Evolutionary conservation across 2,113 vertebrate species (phyloP), one percentile per base, ranked within the genome.

Genomic region (Redunca redunca): DNA sequence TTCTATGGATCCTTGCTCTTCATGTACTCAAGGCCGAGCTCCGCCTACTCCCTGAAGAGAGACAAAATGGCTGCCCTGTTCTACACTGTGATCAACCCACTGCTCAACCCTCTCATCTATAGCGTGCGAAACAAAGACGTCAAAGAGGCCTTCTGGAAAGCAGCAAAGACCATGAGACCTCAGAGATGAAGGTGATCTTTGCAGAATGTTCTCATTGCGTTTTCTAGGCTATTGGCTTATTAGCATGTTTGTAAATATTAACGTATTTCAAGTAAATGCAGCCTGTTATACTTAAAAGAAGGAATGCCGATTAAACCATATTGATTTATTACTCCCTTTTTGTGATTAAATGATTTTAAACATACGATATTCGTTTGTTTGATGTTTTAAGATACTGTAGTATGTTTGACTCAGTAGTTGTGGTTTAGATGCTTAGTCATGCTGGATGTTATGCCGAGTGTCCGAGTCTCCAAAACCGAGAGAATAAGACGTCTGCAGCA

Each of bases 1-100:
- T 98, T 96, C 67, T 98, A 98, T 0, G 84, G 98, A 4, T 98
- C 98, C 4, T 46, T 98, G 57, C 90, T 98, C 21, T 98, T 98
- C 78, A 98, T 97, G 91, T 98, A 98, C 2, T 67, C 97, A 48
- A 43, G 26, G 23, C 98, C 97, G 3, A 98, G 97, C 12, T 98
- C 98, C 86, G 89, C 71, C 28, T 98, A 97, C 7, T 33, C 97
- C 5, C 33, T 98, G 48, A 46, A 80, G 21, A 97, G 28, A 26
- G 96, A 98, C 92, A 98, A 98, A 94, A 2, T 97, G 16, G 95
- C 97, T 16, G 96, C 98, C 36, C 60, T 98, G 30, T 97, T 98
- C 85, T 97, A 97, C 36, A 98, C 81, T 0, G 40, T 97, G 40
- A 25, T 98, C 40, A 98, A 94, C 25, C 96, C 96, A 8, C 33